These are phyloP conservation scores for Aethina tumida DNA, from an alignment of 1,140 invertebrate genomes.

Conservation along the genomic window DNA sequence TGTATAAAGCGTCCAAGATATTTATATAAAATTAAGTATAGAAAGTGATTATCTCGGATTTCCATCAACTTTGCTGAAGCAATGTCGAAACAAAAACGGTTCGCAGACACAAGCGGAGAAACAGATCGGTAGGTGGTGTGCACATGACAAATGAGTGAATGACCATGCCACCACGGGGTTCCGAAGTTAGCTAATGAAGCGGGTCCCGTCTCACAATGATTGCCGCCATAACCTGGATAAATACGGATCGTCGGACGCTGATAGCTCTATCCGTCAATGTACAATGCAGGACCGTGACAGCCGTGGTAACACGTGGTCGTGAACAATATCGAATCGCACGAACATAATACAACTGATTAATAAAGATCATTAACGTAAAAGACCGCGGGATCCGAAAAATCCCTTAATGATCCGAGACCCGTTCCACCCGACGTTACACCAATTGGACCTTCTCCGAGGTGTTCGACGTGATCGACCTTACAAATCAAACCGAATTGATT, in stretches of 20 bases:
- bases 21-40: too few species aligned
- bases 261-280: conserved; percentile 33
- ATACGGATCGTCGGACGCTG: conserved; percentile 30
- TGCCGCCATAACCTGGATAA: conserved; percentile 28
- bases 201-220: conserved; percentile 15
- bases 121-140: conserved; percentile 19
- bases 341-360: conserved; percentile 28
- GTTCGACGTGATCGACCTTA: too few species aligned
- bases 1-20: too few species aligned
- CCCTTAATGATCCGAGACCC: conserved; percentile 13
- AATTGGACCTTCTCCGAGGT: too few species aligned
- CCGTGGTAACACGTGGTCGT: conserved; percentile 19
- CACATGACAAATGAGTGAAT: conserved; percentile 29
- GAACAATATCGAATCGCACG: conserved; percentile 23
- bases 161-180: conserved; percentile 24
- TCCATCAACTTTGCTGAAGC: not conserved
- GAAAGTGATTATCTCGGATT: conserved; percentile 1
- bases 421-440: conserved; percentile 4
- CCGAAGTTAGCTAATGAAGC: conserved; percentile 27
- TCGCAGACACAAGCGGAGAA: conserved; percentile 7
- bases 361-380: conserved; percentile 25
- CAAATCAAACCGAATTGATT: too few species aligned
- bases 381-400: conserved; percentile 4
- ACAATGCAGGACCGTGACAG: conserved; percentile 26
- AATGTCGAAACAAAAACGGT: conserved; percentile 2